phyloP scores from a whole-genome alignment of 2,797 vertebrate genomes.

The Margarornis squamiger region DNA sequence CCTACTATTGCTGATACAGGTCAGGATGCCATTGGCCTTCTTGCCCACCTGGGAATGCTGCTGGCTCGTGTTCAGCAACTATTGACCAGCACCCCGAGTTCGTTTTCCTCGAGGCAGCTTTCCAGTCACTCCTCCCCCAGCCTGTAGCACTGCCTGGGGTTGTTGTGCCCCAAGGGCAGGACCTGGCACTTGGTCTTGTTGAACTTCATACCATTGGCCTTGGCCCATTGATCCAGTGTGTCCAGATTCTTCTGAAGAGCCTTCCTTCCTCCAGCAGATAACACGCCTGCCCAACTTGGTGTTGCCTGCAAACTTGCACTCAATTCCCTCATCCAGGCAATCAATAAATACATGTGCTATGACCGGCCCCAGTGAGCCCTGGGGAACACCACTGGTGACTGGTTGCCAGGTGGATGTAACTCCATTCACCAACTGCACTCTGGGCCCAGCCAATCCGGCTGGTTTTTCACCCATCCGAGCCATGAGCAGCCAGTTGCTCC shows the following conservation, averaged over 20 bases:
- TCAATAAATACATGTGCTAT: background rate
- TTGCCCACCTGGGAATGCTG: background rate
- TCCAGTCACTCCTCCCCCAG: background rate
- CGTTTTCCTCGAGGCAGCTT: background rate
- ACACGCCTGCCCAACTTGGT: background rate
- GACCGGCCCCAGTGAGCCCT: background rate
- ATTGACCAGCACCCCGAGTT: background rate
- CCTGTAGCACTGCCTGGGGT: background rate
- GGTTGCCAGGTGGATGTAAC: background rate
- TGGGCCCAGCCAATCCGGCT: accelerated
- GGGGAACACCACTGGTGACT: background rate
- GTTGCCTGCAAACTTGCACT: background rate
- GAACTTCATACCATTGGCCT: background rate
- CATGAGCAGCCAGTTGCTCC: background rate
- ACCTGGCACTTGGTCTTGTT: background rate
- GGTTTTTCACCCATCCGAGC: background rate
- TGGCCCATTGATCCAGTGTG: background rate
- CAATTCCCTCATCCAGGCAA: background rate
- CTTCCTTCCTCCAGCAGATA: background rate
- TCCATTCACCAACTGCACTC: background rate
- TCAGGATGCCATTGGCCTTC: background rate
- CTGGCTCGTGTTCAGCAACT: background rate
- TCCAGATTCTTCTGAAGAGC: background rate
- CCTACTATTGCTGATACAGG: background rate
- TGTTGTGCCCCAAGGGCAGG: background rate